phyloP scores from a whole-genome alignment of 1,140 invertebrate genomes.

The Chlorops oryzae region DNA sequence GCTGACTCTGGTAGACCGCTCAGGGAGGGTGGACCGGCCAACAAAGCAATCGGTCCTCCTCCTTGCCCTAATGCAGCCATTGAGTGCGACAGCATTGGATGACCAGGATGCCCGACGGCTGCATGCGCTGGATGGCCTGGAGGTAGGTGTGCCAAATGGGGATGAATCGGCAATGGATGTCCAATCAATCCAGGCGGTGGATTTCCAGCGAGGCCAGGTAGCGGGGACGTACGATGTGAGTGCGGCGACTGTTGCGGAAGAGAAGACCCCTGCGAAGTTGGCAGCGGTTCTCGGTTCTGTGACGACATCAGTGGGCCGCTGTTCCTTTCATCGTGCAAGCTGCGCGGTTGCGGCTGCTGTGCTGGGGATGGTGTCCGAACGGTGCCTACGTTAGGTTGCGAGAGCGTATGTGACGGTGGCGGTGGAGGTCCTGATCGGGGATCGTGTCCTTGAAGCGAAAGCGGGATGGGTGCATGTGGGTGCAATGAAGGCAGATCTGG shows the following conservation, averaged over 20 bases:
- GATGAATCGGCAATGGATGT: conserved; percentile 42
- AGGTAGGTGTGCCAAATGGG: conserved; percentile 41
- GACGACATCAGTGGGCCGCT: conserved; percentile 44
- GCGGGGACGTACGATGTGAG: conserved; percentile 37
- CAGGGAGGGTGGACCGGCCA: conserved; percentile 37
- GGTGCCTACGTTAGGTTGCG: conserved; percentile 48
- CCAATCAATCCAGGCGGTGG: conserved; percentile 37
- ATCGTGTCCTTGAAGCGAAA: conserved; percentile 38
- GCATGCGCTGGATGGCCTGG: conserved; percentile 43
- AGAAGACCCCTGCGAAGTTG: conserved; percentile 28
- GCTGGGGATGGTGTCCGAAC: conserved; percentile 41
- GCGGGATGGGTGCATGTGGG: conserved; percentile 35
- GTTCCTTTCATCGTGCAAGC: conserved; percentile 24
- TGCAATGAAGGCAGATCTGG: conserved; percentile 38
- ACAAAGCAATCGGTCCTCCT: conserved; percentile 34
- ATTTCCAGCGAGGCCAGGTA: conserved; percentile 32
- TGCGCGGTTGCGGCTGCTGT: conserved; percentile 30
- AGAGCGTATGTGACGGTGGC: conserved; percentile 27
- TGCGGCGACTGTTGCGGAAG: conserved; percentile 36
- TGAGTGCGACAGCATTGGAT: conserved; percentile 40
- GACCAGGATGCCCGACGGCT: conserved; percentile 36
- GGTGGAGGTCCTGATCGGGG: conserved; percentile 26
- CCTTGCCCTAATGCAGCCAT: conserved; percentile 38
- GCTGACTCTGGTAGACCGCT: conserved; percentile 38
- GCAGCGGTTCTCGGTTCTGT: conserved; percentile 45